A percentile compares a stretch with the other conserved stretches of the same genome.
phyloP scores from a whole-genome alignment of 2,113 vertebrate species.

The Pterophyllum scalare region DNA sequence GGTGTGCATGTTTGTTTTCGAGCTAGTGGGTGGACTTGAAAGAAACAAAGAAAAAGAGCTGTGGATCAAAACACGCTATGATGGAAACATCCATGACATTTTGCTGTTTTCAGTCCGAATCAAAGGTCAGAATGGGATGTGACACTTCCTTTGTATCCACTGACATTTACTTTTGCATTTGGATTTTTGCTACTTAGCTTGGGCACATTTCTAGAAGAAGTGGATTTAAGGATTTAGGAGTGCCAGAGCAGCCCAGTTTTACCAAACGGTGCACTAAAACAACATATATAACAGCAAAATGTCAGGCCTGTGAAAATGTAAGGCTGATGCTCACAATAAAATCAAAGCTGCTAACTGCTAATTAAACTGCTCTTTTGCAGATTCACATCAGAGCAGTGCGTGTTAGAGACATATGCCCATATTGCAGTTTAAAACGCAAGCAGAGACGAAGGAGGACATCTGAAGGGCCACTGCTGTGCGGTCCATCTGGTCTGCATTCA shows the following conservation, averaged over 20 bases:
- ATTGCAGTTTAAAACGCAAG: conserved; percentile 58
- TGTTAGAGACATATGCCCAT: conserved; percentile 58
- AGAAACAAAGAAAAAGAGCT: neutral
- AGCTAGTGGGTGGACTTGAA: conserved; percentile 10
- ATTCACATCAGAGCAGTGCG: conserved; percentile 54
- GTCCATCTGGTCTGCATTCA: conserved; percentile 70
- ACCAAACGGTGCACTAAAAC: neutral
- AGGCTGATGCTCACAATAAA: neutral
- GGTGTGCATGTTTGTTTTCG: neutral
- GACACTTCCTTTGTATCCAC: conserved; percentile 37
- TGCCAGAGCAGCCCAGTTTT: neutral
- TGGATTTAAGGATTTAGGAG: neutral
- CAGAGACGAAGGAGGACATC: conserved; percentile 58
- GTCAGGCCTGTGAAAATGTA: neutral
- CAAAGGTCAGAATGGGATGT: conserved; percentile 61
- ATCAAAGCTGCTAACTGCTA: conserved; percentile 29
- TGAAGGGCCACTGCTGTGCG: conserved; percentile 68
- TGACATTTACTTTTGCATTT: conserved; percentile 60
- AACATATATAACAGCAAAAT: neutral
- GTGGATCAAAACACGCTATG: conserved; percentile 40
- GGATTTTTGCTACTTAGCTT: conserved; percentile 37
- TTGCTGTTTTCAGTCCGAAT: conserved; percentile 44
- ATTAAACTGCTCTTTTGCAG: conserved; percentile 36
- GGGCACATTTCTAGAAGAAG: neutral
- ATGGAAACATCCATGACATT: conserved; percentile 58